Evolutionary conservation across 2,888 invertebrate species (phyloP).

Genomic region (Polydesmus complanatus): DNA sequence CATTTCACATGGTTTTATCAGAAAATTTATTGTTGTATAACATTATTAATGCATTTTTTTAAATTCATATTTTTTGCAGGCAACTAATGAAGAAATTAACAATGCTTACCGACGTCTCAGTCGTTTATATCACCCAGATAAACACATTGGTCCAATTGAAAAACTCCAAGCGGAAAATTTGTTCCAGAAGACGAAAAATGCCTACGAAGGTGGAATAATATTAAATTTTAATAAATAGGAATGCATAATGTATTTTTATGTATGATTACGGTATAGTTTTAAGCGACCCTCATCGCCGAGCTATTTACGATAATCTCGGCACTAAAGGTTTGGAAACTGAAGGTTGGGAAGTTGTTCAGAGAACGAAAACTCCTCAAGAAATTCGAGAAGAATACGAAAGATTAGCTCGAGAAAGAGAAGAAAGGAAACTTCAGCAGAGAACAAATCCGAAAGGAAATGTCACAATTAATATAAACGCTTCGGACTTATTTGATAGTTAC

Average conservation of each 20-base stretch:
- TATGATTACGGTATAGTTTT: slow-evolving; percentile 45
- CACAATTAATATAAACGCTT: slow-evolving; percentile 77
- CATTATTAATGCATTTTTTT: neutral
- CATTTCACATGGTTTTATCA: too few relatives aligned
- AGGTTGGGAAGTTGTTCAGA: slow-evolving; percentile 87
- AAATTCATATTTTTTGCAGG: slow-evolving; percentile 42
- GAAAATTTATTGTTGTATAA: too few relatives aligned
- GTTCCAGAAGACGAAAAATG: slow-evolving; percentile 83
- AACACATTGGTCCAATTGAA: slow-evolving; percentile 67
- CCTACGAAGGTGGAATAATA: slow-evolving; percentile 63
- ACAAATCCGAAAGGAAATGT: slow-evolving; percentile 86
- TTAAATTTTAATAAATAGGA: neutral
- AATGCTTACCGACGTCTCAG: slow-evolving; percentile 84
- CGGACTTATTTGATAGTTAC: slow-evolving; percentile 77
- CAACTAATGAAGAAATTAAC: slow-evolving; percentile 79
- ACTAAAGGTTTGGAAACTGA: slow-evolving; percentile 81
- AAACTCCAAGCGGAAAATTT: slow-evolving; percentile 81
- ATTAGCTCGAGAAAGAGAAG: slow-evolving; percentile 59
- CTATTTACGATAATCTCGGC: slow-evolving; percentile 86
- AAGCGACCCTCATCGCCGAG: slow-evolving; percentile 80
- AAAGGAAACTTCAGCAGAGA: slow-evolving; percentile 68
- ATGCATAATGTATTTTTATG: neutral
- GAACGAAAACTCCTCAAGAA: slow-evolving; percentile 85
- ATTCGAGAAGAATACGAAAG: slow-evolving; percentile 94
- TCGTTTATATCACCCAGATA: slow-evolving; percentile 91